Base-by-base conservation (phyloP, 2,888 invertebrate species). In the Tipula unca region DNA sequence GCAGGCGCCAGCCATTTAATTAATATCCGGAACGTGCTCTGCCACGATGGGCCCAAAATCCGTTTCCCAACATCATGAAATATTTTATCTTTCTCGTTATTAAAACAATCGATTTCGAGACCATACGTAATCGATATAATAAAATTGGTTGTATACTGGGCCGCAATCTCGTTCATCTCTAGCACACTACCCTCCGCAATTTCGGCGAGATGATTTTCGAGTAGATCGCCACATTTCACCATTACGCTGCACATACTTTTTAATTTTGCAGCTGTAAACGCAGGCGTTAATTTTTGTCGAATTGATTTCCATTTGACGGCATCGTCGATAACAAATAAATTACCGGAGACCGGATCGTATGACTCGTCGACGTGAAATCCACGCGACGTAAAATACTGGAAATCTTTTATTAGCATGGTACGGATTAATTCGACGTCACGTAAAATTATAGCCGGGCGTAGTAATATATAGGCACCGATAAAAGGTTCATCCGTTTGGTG, bases 261-360 rank as follows among this genome's bases (percentile, higher is more conserved):
- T 85, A 94, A 89, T 89, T 93, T 94, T 14, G 92, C 93, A 0
- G 93, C 91, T 0, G 94, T 93, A 88, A 94, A 94, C 0, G 93
- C 92, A 0, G 94, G 93, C 0, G 94, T 92, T 88, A 94, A 90
- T 88, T 93, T 93, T 0, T 92, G 87, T 13, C 94, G 91, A 17
- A 94, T 89, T 84, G 90, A 91, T 88, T 92, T 93, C 94, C 94
- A 94, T 87, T 92, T 91, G 3, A 91, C 90, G 3, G 8, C 3
- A 0, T 93, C 93, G 85, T 91, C 91, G 82, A 93, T 88, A 85
- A 92, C 92, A 87, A 93, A 93, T 39, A 94, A 89, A 88, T 93
- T 93, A 0, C 91, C 92, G 3, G 92, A 92, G 32, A 93, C 87
- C 0, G 92, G 93, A 87, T 93, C 93, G n/a, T 92, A 91, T 25